These are phyloP conservation scores for Celastrina argiolus DNA, from an alignment of 2,888 invertebrate species.

Conservation along the genomic window DNA sequence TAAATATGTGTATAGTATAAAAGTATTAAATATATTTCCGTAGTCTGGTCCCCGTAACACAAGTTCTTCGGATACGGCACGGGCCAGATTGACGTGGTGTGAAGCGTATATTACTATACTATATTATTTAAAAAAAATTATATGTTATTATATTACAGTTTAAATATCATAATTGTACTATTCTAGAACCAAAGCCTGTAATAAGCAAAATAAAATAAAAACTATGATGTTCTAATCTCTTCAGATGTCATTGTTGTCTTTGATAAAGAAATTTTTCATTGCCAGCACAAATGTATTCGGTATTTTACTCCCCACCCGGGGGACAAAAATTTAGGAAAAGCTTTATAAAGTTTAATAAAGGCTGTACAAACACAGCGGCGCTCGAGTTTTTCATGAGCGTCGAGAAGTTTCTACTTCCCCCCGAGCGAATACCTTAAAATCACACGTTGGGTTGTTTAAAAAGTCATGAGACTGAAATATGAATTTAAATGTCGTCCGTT, in stretches of 20 bases:
- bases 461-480: not conserved
- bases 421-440: slow-evolving; percentile 8
- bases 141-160: too few relatives aligned
- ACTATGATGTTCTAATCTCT: not conserved
- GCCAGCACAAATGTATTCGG: not conserved
- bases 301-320: not conserved
- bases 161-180: not conserved
- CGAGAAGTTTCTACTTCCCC: not conserved
- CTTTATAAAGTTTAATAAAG: slow-evolving; percentile 19
- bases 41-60: too few relatives aligned
- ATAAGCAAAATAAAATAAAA: not conserved
- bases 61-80: too few relatives aligned
- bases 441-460: slow-evolving; percentile 1
- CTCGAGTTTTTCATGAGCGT: slow-evolving; percentile 12
- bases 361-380: slow-evolving; percentile 6
- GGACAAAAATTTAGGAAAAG: slow-evolving; percentile 10
- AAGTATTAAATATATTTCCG: too few relatives aligned
- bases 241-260: not conserved
- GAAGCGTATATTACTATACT: too few relatives aligned
- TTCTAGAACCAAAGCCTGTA: not conserved
- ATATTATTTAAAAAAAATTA: too few relatives aligned
- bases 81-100: too few relatives aligned
- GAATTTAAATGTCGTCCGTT: not conserved
- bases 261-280: not conserved
- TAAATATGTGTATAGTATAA: too few relatives aligned